Conservation (phyloP, 23 tunicate genomes). For the Halocynthia roretzi region DNA sequence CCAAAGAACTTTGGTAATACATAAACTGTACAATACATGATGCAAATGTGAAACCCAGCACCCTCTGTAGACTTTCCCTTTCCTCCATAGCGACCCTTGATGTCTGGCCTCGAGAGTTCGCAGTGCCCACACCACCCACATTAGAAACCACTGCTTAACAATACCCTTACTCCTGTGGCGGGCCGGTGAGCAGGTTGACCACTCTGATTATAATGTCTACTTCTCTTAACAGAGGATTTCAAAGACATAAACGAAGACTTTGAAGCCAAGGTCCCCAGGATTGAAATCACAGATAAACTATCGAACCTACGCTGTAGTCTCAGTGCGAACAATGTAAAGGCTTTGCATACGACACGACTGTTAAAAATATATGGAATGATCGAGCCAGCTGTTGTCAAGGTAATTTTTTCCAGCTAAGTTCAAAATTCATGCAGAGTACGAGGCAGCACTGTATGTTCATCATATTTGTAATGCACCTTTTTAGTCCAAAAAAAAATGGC, state of each 20-base stretch:
- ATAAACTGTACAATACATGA: too few relatives aligned
- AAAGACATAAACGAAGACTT: constrained; percentile 46
- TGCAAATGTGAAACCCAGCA: too few relatives aligned
- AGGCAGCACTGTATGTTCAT: background rate
- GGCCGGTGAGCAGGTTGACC: background rate
- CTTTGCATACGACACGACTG: constrained; percentile 36
- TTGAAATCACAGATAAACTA: constrained; percentile 35
- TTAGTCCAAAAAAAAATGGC: too few relatives aligned
- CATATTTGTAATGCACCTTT: background rate
- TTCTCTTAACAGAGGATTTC: constrained; percentile 23
- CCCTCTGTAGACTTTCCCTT: too few relatives aligned
- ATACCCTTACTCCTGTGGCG: background rate
- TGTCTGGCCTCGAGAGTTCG: background rate
- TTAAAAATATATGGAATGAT: constrained; percentile 39
- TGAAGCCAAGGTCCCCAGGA: constrained; percentile 49
- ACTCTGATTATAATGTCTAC: background rate
- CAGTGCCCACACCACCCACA: background rate
- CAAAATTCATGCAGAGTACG: too few relatives aligned
- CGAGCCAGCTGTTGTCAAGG: constrained; percentile 60
- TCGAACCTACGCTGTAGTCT: constrained; percentile 18
- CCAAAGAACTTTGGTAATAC: too few relatives aligned
- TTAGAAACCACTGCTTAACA: background rate
- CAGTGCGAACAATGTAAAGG: constrained; percentile 50
- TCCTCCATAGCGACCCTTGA: background rate
- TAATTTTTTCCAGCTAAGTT: background rate